Percentiles rank a stretch among this genome's conserved stretches.
These are phyloP conservation scores for Labeo catla DNA, from an alignment of 2,113 vertebrate genomes.

Conservation along the genomic window DNA sequence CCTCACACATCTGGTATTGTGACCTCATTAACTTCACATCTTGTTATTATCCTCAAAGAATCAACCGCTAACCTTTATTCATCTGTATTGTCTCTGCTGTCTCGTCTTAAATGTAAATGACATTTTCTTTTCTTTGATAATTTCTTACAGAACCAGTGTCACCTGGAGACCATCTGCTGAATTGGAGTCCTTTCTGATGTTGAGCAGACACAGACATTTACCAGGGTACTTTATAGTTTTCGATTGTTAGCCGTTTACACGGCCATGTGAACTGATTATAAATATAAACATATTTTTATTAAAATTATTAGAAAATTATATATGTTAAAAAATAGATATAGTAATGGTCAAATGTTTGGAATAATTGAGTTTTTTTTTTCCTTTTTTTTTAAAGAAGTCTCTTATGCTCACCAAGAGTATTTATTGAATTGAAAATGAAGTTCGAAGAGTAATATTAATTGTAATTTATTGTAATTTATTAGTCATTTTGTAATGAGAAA, in stretches of 20 bases:
- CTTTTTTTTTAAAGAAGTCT: too few relatives aligned
- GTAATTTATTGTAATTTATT: neutral
- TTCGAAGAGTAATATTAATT: too few relatives aligned
- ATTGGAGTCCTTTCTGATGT: slow-evolving; percentile 45
- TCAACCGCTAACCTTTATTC: neutral
- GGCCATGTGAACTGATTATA: neutral
- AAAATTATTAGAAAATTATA: too few relatives aligned
- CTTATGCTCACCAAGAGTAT: too few relatives aligned
- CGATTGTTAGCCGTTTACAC: neutral
- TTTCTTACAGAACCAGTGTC: slow-evolving; percentile 72
- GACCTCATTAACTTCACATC: neutral
- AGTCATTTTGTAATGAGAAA: neutral
- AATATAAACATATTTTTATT: neutral
- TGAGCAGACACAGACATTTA: slow-evolving; percentile 55
- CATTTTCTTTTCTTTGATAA: slow-evolving; percentile 7
- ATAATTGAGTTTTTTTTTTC: too few relatives aligned
- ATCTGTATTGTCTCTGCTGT: slow-evolving; percentile 8
- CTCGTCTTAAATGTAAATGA: slow-evolving; percentile 9
- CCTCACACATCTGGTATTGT: slow-evolving; percentile 25
- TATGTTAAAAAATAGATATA: too few relatives aligned
- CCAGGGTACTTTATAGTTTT: slow-evolving; percentile 55
- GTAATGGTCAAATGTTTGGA: too few relatives aligned
- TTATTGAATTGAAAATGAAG: too few relatives aligned
- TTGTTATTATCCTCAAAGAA: neutral
- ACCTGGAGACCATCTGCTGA: slow-evolving; percentile 83